These are phyloP conservation scores for Diarsia rubi DNA, from an alignment of 2,888 invertebrate species.

Conservation along the genomic window DNA sequence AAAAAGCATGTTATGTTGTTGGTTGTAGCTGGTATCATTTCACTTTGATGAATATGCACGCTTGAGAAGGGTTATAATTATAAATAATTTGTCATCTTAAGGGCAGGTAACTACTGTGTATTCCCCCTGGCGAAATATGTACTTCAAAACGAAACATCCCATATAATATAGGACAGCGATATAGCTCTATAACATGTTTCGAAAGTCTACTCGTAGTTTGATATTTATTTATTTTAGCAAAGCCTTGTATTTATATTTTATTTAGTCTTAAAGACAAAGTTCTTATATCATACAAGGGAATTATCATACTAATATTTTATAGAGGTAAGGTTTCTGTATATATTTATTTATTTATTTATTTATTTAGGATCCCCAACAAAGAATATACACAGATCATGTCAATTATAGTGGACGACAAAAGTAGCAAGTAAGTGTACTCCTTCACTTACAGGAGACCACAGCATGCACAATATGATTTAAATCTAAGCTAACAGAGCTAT, in stretches of 20 bases:
- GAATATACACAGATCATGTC: too few relatives aligned
- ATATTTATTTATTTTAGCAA: slow-evolving; percentile 21
- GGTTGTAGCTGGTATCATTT: background rate
- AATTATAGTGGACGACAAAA: too few relatives aligned
- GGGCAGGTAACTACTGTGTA: too few relatives aligned
- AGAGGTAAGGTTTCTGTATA: background rate
- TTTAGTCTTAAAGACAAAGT: slow-evolving; percentile 2
- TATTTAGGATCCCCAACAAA: too few relatives aligned
- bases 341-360: too few relatives aligned
- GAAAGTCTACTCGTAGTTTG: background rate
- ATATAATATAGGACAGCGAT: background rate
- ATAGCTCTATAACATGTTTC: background rate
- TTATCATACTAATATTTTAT: background rate
- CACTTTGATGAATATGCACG: background rate
- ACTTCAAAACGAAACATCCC: background rate
- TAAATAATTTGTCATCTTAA: background rate
- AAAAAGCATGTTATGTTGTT: background rate
- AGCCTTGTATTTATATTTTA: slow-evolving; percentile 36
- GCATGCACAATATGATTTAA: too few relatives aligned
- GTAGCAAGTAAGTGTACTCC: too few relatives aligned
- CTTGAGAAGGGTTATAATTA: slow-evolving; percentile 22
- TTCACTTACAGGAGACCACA: too few relatives aligned
- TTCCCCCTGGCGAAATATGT: background rate
- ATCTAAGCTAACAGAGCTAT: too few relatives aligned
- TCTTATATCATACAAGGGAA: background rate